These are phyloP conservation scores for Cossypha dichroa DNA, from an alignment of 2,797 vertebrate genomes.

Conservation along the genomic window DNA sequence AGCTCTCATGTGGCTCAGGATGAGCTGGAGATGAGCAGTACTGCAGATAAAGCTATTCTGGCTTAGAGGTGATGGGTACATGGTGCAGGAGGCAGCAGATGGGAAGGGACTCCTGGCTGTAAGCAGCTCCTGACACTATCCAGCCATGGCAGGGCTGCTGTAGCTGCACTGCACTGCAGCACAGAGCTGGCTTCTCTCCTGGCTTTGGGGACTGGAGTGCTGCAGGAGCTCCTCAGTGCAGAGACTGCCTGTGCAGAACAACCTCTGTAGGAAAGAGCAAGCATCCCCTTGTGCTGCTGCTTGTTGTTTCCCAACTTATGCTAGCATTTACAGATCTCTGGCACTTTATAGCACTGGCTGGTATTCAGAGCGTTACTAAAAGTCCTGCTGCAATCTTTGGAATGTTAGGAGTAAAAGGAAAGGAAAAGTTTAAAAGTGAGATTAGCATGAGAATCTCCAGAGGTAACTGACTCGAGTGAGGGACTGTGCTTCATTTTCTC, in stretches of 20 bases:
- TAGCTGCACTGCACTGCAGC: constrained; percentile 39
- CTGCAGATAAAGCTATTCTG: not conserved
- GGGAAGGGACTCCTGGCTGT: not conserved
- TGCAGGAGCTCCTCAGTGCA: not conserved
- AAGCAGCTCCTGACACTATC: not conserved
- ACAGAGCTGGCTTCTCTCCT: constrained; percentile 1
- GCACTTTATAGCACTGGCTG: not conserved
- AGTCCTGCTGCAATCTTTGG: not conserved
- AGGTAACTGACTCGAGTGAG: not conserved
- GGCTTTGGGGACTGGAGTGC: not conserved
- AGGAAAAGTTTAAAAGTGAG: not conserved
- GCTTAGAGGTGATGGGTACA: not conserved
- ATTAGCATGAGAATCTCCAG: not conserved
- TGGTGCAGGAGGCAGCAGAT: not conserved
- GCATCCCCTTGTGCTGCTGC: not conserved
- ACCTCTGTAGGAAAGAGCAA: not conserved
- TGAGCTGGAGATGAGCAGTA: not conserved
- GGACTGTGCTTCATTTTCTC: not conserved
- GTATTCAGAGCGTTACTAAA: not conserved
- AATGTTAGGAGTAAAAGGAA: not conserved
- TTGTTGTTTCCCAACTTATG: not conserved
- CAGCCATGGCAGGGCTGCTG: not conserved
- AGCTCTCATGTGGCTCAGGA: not conserved
- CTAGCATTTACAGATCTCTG: not conserved
- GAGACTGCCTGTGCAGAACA: not conserved